Evolutionary conservation across 2,888 invertebrate genomes (phyloP), one percentile per base, ranked within the genome.

Genomic region (Stenolophus ochropezus): DNA sequence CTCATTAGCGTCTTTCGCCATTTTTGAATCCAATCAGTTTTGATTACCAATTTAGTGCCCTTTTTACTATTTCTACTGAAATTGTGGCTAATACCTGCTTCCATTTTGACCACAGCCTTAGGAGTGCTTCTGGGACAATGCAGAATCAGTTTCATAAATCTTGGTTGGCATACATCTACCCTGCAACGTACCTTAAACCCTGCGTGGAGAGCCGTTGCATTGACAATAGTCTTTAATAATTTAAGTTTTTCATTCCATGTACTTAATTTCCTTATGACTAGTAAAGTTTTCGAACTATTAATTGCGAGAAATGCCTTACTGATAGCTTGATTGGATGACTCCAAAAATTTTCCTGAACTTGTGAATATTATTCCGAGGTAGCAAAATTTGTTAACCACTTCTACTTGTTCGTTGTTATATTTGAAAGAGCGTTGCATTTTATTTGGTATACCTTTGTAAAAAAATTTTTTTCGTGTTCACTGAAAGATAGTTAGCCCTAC

Each of bases 281-380:
- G 3, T 8, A 33, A 1, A 33, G 5, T 33, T 33, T 33, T 33
- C 8, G 8, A 8, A 33, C 33, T 33, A 8, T 33, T 33, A 8
- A 33, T 33, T 1, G 33, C 33, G 8, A 33, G 33, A 33, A 33
- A 33, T 33, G 27, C 25, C 27, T 33, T 65, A 16, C 4, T 6
- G n/a, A n/a, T 65, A 27, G 65, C 11, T n/a, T 25, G 23, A 25
- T 11, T 27, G 27, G 14, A 4, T n/a, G 65, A 14, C 27, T 25
- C n/a, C 16, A 27, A n/a, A 27, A 65, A 65, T 65, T 33, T 65
- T 4, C 65, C 65, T 8, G 65, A 65, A 14, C 65, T 27, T n/a
- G 16, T 25, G 14, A 65, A 65, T 14, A 5, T 27, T 5, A 65
- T 65, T 16, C 65, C 65, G 1, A 33, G 27, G 27, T 65, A 65